These are phyloP conservation scores for Lampris incognitus DNA, from an alignment of 2,113 vertebrate species.

Conservation along the genomic window DNA sequence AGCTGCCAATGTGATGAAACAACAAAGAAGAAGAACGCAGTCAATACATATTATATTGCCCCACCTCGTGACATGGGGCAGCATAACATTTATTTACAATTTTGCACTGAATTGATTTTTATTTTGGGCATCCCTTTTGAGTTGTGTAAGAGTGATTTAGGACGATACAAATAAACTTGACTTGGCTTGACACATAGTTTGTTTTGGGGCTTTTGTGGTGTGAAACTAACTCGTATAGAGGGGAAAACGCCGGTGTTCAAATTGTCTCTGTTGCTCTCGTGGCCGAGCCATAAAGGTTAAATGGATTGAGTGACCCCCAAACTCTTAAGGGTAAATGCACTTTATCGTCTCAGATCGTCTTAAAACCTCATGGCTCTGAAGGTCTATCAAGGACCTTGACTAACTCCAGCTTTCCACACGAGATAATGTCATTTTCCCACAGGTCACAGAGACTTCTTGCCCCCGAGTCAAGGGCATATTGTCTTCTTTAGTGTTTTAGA, in stretches of 20 bases:
- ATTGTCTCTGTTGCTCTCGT: slow-evolving; percentile 7
- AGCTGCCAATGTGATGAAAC: no score
- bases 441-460: neutral
- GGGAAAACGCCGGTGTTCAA: slow-evolving; percentile 48
- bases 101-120: no score
- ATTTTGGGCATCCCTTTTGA: no score
- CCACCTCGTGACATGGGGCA: no score
- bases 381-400: neutral
- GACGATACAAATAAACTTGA: neutral
- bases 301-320: slow-evolving; percentile 10
- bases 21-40: no score
- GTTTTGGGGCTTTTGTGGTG: slow-evolving; percentile 41
- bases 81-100: no score
- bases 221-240: slow-evolving; percentile 61
- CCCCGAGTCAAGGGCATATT: neutral
- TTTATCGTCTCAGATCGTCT: neutral
- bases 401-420: slow-evolving; percentile 16
- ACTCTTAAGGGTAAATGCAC: slow-evolving; percentile 37
- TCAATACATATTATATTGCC: no score
- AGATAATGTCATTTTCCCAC: neutral
- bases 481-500: neutral
- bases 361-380: neutral
- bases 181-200: slow-evolving; percentile 19
- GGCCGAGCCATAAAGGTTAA: slow-evolving; percentile 23
- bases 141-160: no score